Evolutionary conservation across 2,888 invertebrate species (phyloP), one percentile per base, ranked within the genome.

Genomic region (Glyphotaelius pellucidus): DNA sequence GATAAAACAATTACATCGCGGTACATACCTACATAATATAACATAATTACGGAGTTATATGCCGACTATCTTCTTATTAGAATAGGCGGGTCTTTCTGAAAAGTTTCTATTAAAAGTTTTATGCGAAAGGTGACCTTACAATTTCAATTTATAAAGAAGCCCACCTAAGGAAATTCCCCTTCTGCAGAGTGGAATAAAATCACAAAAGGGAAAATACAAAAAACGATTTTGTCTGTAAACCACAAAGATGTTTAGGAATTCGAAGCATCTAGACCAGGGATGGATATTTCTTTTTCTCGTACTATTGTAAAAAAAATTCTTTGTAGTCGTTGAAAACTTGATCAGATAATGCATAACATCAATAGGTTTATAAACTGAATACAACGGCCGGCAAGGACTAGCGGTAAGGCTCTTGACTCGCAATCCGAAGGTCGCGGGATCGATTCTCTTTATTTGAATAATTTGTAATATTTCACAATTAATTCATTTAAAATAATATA

Each of bases 121-220:
- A 67, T 67, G 67, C 67, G 67, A 67, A 67, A 25, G 25, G 67
- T 67, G 67, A 67, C 67, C 67, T 67, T 67, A 67, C 67, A 67
- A 67, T 67, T 67, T n/a, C 67, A 67, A 67, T 67, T 67, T 67
- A 67, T 67, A 67, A 67, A 67, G n/a, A 67, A 67, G 25, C 25
- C 67, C 67, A 67, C 67, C 67, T n/a, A 67, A 25, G 67, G 67
- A 67, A 67, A 67, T 67, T 67, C 67, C 67, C 25, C 67, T 67
- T 67, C 25, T n/a, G 67, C 67, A 67, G 25, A 67, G 25, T 9
- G 67, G 67, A 67, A 67, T 67, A 67, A 67, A 67, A 67, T 25
- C 67, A 67, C 67, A 67, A 67, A 67, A 67, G 67, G 67, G 67
- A 67, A 67, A 67, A 67, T 67, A 67, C 67, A 67, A 67, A 67